A percentile compares a stretch with the other conserved stretches of the same genome.
Conservation (phyloP, 2,797 vertebrate species). For the Pogoniulus pusillus region DNA sequence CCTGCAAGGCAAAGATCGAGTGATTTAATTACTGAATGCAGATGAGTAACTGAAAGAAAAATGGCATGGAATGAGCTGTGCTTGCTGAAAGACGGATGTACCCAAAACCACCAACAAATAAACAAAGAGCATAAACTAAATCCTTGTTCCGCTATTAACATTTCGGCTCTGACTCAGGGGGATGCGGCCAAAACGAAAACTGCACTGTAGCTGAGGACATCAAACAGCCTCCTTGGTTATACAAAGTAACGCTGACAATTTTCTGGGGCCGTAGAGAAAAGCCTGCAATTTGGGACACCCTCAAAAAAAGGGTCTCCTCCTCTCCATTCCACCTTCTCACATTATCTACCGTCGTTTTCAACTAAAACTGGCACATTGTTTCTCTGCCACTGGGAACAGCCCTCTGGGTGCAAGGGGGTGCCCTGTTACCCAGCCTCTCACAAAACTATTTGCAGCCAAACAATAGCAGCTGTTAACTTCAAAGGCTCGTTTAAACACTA, state of each 20-base stretch:
- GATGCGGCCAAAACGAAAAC: not conserved
- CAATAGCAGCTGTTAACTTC: conserved; percentile 60
- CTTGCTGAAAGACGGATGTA: not conserved
- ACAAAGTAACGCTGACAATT: not conserved
- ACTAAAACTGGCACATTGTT: not conserved
- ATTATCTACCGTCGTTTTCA: not conserved
- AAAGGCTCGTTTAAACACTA: conserved; percentile 30
- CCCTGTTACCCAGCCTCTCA: not conserved
- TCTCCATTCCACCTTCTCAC: not conserved
- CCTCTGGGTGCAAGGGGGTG: not conserved
- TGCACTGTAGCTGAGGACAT: not conserved
- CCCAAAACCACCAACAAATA: not conserved
- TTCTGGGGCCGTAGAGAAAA: fast-evolving
- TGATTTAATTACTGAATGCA: conserved; percentile 4
- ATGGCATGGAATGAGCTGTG: not conserved
- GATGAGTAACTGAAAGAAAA: conserved; percentile 6
- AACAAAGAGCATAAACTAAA: not conserved
- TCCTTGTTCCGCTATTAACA: not conserved
- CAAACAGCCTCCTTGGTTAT: not conserved
- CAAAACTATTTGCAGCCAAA: conserved; percentile 48
- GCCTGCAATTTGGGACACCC: not conserved
- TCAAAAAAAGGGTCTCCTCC: not conserved
- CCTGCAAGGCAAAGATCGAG: conserved; percentile 2
- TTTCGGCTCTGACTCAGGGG: not conserved
- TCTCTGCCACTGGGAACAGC: not conserved